Evolutionary conservation across 2,113 vertebrate species (phyloP).

Genomic region (Planiliza haematocheilus): DNA sequence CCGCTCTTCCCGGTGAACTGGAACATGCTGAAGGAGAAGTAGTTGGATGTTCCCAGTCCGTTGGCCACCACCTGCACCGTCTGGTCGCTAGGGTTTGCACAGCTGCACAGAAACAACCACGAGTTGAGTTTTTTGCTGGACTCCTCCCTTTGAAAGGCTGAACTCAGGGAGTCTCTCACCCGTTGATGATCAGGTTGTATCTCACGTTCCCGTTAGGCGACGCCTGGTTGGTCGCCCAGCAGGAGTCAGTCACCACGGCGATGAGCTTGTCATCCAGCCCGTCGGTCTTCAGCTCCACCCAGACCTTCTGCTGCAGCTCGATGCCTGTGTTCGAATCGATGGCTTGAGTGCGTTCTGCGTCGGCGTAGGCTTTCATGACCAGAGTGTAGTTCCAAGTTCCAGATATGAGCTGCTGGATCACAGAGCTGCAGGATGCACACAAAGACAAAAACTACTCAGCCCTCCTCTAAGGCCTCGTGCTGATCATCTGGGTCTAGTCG

Average conservation of each 20-base stretch:
- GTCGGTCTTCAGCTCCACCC: slow-evolving; percentile 37
- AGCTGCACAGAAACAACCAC: slow-evolving; percentile 13
- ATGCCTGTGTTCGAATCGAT: neutral
- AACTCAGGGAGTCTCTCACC: slow-evolving; percentile 24
- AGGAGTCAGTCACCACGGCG: slow-evolving; percentile 28
- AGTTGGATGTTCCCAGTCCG: slow-evolving; percentile 25
- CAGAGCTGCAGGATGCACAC: slow-evolving; percentile 21
- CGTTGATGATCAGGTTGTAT: slow-evolving; percentile 32
- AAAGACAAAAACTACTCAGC: too few species aligned
- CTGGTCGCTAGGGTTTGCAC: slow-evolving; percentile 7
- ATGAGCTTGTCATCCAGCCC: slow-evolving; percentile 30
- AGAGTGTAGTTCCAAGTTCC: slow-evolving; percentile 35
- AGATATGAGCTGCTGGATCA: slow-evolving; percentile 5
- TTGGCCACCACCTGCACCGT: slow-evolving; percentile 35
- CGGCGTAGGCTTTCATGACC: slow-evolving; percentile 36
- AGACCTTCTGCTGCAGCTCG: slow-evolving; percentile 39
- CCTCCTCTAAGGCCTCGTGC: too few species aligned
- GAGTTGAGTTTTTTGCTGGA: too few species aligned
- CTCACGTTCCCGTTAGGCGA: neutral
- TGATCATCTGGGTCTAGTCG: neutral
- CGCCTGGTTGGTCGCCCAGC: slow-evolving; percentile 27
- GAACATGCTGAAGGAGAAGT: slow-evolving; percentile 51
- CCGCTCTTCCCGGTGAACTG: neutral
- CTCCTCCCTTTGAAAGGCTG: neutral
- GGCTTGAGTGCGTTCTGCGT: neutral